Base-by-base conservation (phyloP, 2,888 invertebrate species). In the Cataglyphis albicans region DNA sequence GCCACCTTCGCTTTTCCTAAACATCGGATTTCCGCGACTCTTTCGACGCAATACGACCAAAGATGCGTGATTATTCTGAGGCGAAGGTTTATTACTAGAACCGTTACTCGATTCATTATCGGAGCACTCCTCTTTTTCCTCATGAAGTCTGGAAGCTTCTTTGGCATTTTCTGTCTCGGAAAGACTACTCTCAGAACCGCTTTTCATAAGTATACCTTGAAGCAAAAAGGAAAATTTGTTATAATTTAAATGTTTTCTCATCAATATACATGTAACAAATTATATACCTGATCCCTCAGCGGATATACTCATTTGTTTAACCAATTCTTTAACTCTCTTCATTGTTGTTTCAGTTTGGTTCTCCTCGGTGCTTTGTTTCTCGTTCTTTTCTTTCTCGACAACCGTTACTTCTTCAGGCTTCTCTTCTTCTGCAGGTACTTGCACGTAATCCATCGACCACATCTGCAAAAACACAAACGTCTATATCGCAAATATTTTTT, bases 391-490 rank as follows among this genome's bases (percentile, higher is more conserved):
- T 83, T 95, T 96, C n/a, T 52, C 48, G 64, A 94, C 93, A 48
- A 95, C 95, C 57, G 94, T 95, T 5, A 96, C 95, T 83, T 95
- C 95, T 85, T 95, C 95, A 1, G 85, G 87, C 44, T 93, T 93
- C 3, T 86, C 95, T 83, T 96, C 96, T 83, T 97, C 96, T 86
- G 96, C 96, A 55, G 97, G 97, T 68, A 98, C 97, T 95, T 98
- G 98, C 67, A 98, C 97, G 94, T 98, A 98, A 94, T 99, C 98
- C 93, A 99, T 96, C 12, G 98, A 98, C 99, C 99, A 99, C 99
- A 99, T 99, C 98, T 98, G 93, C 38, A 65, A 76, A 65, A 21
- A 29, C 29, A 57, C 65, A 44, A 35, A 68, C 61, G 6, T 52
- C 48, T 52, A 52, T 74, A 63, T 32, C 32, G 3, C 9, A 48